Conservation (phyloP, 2,888 invertebrate species). For the Aporophyla lueneburgensis region DNA sequence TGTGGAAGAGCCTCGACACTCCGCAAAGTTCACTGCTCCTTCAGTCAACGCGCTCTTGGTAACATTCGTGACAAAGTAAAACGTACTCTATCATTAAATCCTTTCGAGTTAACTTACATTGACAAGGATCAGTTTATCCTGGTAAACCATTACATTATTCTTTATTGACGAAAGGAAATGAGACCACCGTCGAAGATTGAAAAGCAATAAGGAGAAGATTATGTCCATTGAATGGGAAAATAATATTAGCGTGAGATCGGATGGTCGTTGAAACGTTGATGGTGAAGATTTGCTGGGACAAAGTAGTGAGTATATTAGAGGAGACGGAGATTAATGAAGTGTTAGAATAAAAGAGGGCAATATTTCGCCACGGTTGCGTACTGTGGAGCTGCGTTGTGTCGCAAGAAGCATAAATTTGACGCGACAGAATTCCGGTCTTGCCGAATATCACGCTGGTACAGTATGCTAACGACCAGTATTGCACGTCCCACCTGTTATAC, state of each 20-base stretch:
- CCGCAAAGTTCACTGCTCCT: conserved; percentile 89
- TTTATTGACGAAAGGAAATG: conserved; percentile 77
- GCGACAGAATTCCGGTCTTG: conserved; percentile 78
- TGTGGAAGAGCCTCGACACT: conserved; percentile 83
- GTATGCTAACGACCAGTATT: conserved; percentile 75
- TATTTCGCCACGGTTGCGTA: conserved; percentile 75
- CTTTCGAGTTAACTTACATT: conserved; percentile 64
- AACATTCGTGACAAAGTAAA: conserved; percentile 72
- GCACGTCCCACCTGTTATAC: conserved; percentile 70
- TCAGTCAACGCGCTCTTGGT: conserved; percentile 73
- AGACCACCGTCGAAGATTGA: conserved; percentile 75
- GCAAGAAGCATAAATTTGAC: conserved; percentile 77
- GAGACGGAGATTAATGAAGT: conserved; percentile 67
- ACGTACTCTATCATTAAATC: conserved; percentile 72
- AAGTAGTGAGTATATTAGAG: conserved; percentile 44
- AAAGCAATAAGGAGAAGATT: conserved; percentile 63
- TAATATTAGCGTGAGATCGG: conserved; percentile 46
- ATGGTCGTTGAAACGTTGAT: conserved; percentile 30
- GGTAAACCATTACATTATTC: conserved; percentile 78
- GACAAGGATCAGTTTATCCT: conserved; percentile 66
- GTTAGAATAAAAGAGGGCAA: conserved; percentile 71
- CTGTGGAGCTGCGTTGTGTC: conserved; percentile 72
- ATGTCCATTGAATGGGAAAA: conserved; percentile 52
- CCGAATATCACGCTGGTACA: conserved; percentile 68
- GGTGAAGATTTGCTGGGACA: background rate